Evolutionary conservation across 2,113 vertebrate genomes (phyloP).

Genomic region (Lontra canadensis): DNA sequence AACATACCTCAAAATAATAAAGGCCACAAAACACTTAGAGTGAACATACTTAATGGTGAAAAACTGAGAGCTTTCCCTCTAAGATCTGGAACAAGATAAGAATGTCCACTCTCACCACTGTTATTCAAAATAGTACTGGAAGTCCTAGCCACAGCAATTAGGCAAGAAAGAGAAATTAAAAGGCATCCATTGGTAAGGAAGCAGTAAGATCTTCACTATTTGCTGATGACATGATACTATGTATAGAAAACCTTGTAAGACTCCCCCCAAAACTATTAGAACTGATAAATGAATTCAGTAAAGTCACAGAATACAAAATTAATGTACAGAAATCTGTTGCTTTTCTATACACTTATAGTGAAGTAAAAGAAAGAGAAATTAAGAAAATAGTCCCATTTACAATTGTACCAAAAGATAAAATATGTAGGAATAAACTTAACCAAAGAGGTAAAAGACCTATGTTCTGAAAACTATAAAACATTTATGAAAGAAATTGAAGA

Average conservation of each 20-base stretch:
- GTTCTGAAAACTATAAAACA: not conserved
- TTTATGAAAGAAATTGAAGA: not conserved
- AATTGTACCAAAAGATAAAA: not conserved
- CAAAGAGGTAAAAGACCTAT: not conserved
- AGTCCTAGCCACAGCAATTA: not conserved
- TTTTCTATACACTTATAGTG: not conserved
- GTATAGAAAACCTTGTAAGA: not conserved
- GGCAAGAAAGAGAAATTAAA: not conserved
- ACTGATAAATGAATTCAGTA: not conserved
- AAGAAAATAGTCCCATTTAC: not conserved
- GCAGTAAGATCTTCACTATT: not conserved
- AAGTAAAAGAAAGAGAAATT: not conserved
- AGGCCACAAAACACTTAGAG: not conserved
- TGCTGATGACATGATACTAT: not conserved
- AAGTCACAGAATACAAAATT: not conserved
- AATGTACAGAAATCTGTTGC: not conserved
- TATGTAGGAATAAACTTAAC: not conserved
- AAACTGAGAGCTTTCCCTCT: not conserved
- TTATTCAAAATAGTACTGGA: not conserved
- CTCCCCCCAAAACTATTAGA: not conserved
- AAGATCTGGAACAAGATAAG: not conserved
- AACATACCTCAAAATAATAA: not conserved
- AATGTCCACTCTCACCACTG: not conserved
- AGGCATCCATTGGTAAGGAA: not conserved
- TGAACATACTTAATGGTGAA: not conserved